phyloP scores from a whole-genome alignment of 2,888 invertebrate species.

The Amaurobius ferox region DNA sequence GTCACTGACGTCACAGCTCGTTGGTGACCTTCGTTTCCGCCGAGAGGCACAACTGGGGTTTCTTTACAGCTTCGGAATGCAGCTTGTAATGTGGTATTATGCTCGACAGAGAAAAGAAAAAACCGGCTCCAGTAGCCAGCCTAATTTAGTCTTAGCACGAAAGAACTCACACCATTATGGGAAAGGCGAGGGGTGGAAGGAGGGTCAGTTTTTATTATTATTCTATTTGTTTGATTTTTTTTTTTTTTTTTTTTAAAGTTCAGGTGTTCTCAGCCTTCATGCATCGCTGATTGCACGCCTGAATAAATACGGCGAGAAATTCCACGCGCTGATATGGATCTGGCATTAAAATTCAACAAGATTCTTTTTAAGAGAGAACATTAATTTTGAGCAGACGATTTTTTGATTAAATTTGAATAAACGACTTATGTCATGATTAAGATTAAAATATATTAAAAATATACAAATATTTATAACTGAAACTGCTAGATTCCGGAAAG shows the following conservation, averaged over 20 bases:
- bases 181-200: conserved; percentile 2
- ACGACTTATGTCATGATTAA: too few species aligned
- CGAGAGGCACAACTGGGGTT: conserved; percentile 56
- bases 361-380: too few species aligned
- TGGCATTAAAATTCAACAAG: too few species aligned
- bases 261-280: conserved; percentile 56
- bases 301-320: conserved; percentile 44
- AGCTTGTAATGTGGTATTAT: conserved; percentile 44
- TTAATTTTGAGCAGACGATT: too few species aligned
- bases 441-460: too few species aligned
- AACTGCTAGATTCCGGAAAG: too few species aligned
- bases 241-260: conserved; percentile 2
- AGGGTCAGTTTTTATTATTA: conserved; percentile 25
- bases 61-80: conserved; percentile 52
- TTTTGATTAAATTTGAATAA: too few species aligned
- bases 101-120: conserved; percentile 54
- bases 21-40: conserved; percentile 63
- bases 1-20: conserved; percentile 38
- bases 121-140: conserved; percentile 66
- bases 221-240: conserved; percentile 17
- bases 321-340: conserved; percentile 13
- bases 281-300: conserved; percentile 37
- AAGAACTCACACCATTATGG: conserved; percentile 50
- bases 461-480: too few species aligned
- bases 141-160: conserved; percentile 59